Conservation (phyloP, 2,888 invertebrate genomes). For the Selenia dentaria region DNA sequence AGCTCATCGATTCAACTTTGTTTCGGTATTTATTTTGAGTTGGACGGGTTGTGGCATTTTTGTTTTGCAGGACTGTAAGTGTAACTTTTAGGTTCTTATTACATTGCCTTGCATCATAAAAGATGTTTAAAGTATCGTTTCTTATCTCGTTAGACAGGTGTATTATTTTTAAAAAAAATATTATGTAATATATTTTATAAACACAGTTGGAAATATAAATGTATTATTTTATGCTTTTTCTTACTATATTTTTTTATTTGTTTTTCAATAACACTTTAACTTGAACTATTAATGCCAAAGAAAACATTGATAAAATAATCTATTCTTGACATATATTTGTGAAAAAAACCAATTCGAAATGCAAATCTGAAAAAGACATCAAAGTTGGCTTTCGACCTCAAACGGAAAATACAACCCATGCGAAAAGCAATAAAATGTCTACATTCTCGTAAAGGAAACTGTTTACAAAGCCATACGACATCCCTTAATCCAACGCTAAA, state of each 20-base stretch:
- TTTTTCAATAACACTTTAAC: too few relatives aligned
- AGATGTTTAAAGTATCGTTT: too few relatives aligned
- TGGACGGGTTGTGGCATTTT: conserved; percentile 35
- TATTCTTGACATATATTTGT: too few relatives aligned
- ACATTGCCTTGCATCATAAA: conserved; percentile 1
- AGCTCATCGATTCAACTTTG: conserved; percentile 77
- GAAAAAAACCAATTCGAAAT: conserved; percentile 8
- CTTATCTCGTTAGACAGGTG: too few relatives aligned
- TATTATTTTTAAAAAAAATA: too few relatives aligned
- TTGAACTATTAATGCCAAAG: too few relatives aligned
- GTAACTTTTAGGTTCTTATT: conserved; percentile 26
- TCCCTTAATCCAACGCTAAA: conserved; percentile 66
- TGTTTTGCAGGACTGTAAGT: conserved; percentile 21
- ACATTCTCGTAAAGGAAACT: conserved; percentile 53
- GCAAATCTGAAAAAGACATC: conserved; percentile 14
- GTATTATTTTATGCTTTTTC: too few relatives aligned
- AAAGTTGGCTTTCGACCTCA: conserved; percentile 31
- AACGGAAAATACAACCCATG: conserved; percentile 33
- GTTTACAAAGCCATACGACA: conserved; percentile 60
- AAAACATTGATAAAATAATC: too few relatives aligned
- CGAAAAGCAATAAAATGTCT: conserved; percentile 48
- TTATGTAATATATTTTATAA: too few relatives aligned
- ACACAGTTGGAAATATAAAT: too few relatives aligned
- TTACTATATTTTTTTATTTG: too few relatives aligned
- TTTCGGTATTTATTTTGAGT: conserved; percentile 68